Conservation (phyloP, 2,888 invertebrate species). For the Dasysyrphus tricinctus region DNA sequence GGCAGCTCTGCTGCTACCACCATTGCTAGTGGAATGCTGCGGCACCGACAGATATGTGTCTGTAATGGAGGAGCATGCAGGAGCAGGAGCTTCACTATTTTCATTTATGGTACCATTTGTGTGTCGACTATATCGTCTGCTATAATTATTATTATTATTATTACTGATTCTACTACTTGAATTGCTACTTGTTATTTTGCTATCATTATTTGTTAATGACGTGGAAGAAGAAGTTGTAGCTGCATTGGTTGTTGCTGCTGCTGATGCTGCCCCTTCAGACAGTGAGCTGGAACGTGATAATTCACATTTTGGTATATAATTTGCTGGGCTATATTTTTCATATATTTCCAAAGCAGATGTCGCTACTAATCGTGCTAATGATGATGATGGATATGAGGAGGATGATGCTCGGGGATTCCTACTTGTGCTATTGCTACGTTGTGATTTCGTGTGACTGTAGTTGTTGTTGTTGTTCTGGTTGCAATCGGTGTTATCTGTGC, state of each 20-base stretch:
- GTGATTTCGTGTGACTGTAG: conserved; percentile 72
- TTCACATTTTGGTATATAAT: conserved; percentile 87
- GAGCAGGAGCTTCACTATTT: conserved; percentile 42
- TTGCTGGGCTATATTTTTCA: conserved; percentile 90
- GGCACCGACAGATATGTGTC: conserved; percentile 60
- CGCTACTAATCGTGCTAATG: conserved; percentile 84
- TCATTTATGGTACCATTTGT: conserved; percentile 68
- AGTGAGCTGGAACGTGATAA: conserved; percentile 84
- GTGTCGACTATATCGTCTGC: conserved; percentile 60
- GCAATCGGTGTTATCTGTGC: conserved; percentile 69
- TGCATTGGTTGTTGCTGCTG: conserved; percentile 64
- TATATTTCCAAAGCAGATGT: conserved; percentile 88
- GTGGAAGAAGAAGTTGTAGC: conserved; percentile 35
- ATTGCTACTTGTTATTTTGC: conserved; percentile 45
- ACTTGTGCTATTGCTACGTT: conserved; percentile 77
- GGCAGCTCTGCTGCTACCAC: conserved; percentile 33
- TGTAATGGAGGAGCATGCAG: conserved; percentile 50
- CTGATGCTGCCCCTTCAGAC: conserved; percentile 78
- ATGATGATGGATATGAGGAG: conserved; percentile 83
- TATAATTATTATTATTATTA: conserved; percentile 56
- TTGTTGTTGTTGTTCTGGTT: conserved; percentile 62
- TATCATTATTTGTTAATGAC: conserved; percentile 51
- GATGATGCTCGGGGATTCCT: conserved; percentile 79
- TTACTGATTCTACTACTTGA: conserved; percentile 41
- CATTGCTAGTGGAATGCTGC: conserved; percentile 51